A percentile compares a stretch with the other conserved stretches of the same genome.
Conservation (phyloP, 2,888 invertebrate species). For the Microdon myrmicae region DNA sequence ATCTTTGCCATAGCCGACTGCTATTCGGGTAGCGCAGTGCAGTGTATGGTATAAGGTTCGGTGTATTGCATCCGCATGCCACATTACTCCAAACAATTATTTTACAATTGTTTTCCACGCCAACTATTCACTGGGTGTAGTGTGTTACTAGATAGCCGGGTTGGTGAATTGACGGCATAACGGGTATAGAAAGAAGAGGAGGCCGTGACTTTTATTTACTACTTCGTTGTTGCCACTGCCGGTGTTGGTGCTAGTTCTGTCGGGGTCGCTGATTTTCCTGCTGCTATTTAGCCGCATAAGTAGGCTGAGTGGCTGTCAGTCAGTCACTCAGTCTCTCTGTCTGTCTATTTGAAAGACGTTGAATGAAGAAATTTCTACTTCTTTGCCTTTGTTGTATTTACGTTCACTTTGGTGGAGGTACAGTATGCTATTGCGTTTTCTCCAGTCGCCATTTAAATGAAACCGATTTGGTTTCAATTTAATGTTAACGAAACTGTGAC, state of each 20-base stretch:
- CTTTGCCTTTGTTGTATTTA: constrained; percentile 6
- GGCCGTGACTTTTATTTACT: too few species aligned
- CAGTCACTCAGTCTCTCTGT: constrained; percentile 25
- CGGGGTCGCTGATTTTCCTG: constrained; percentile 33
- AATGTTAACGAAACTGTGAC: too few species aligned
- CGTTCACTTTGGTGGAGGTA: constrained; percentile 23
- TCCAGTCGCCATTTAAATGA: too few species aligned
- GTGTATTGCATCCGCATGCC: constrained; percentile 50
- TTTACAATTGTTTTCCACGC: constrained; percentile 51
- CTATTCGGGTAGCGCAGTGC: too few species aligned
- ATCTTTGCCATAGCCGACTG: constrained; percentile 41
- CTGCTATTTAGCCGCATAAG: constrained; percentile 45
- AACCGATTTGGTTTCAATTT: too few species aligned
- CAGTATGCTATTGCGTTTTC: constrained; percentile 44
- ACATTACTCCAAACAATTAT: constrained; percentile 43
- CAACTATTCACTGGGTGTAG: constrained; percentile 35
- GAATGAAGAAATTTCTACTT: constrained; percentile 19
- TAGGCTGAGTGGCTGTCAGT: constrained; percentile 51
- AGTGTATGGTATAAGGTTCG: constrained; percentile 10
- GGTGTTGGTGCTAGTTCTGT: constrained; percentile 2
- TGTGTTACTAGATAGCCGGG: constrained; percentile 1
- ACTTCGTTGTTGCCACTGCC: too few species aligned
- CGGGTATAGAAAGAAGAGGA: constrained; percentile 1
- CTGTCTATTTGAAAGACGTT: constrained; percentile 32
- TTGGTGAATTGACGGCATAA: constrained; percentile 1